Percentiles rank a stretch among this genome's conserved stretches.
These are phyloP conservation scores for Petaurus breviceps DNA, from an alignment of 2,113 vertebrate genomes.

Conservation along the genomic window DNA sequence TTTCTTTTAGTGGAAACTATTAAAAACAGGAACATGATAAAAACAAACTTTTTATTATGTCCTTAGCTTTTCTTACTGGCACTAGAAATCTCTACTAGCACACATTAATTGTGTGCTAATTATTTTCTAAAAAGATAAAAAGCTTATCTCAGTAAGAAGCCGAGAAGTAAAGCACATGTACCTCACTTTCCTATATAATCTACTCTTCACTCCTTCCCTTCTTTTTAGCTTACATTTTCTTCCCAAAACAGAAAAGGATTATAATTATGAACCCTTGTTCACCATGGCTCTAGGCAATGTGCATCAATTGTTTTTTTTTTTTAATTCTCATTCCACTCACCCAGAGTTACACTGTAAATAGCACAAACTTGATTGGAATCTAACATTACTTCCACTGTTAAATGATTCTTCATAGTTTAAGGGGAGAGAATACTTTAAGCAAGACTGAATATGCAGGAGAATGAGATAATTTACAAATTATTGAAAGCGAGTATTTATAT, in stretches of 20 bases:
- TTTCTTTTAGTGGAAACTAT: not conserved
- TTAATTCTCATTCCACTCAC: not conserved
- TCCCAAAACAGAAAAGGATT: conserved; percentile 11
- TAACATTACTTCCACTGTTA: conserved; percentile 31
- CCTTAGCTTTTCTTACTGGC: not conserved
- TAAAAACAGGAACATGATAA: not conserved
- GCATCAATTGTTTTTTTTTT: not conserved
- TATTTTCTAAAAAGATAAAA: not conserved
- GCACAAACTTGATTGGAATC: conserved; percentile 38
- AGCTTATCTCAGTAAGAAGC: conserved; percentile 1
- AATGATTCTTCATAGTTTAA: not conserved
- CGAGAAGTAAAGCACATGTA: not conserved
- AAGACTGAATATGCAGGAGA: not conserved
- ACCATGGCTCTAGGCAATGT: not conserved
- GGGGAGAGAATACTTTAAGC: not conserved
- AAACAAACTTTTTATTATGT: not conserved
- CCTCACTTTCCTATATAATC: conserved; percentile 23
- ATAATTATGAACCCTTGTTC: not conserved
- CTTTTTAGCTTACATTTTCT: conserved; percentile 11
- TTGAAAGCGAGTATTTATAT: not conserved
- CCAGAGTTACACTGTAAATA: conserved; percentile 28
- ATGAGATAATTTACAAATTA: not conserved
- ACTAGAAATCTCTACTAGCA: not conserved
- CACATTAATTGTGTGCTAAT: not conserved
- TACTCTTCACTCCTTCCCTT: not conserved